Evolutionary conservation across 2,113 vertebrate genomes (phyloP), one percentile per base, ranked within the genome.

Genomic region (Nycticryphes semicollaris): DNA sequence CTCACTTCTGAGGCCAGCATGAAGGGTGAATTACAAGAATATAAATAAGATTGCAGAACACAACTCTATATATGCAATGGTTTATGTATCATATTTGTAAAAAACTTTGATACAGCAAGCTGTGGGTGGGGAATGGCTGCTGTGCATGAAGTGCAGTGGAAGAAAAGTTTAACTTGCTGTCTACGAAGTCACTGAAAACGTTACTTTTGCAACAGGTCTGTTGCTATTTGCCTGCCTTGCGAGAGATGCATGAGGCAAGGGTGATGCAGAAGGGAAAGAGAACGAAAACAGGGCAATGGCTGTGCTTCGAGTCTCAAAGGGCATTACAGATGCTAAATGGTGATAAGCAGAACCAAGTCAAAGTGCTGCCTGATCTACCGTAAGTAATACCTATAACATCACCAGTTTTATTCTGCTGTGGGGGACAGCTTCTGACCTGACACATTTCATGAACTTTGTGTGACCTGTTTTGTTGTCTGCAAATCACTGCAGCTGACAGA

Each of bases 171-270:
- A 84, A 67, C 77, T 62, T 50, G 21, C 54, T 39, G 21, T 11
- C 12, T n/a, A 31, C 14, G 10, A 9, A 64, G 59, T 93, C 45
- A 48, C n/a, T 84, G 43, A 94, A 97, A 93, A 62, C n/a, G 28
- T 86, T 97, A 31, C 45, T 97, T 92, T 97, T 93, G 80, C 98
- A 97, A 98, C 98, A 99, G 99, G 96, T 99, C 90, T 98, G 95
- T 93, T 98, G 98, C 94, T 99, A 99, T 97, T 98, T 98, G 70
- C 98, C 97, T 83, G 98, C 98, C 93, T 96, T 99, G 97, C 98
- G 91, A 94, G 97, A 96, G 96, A 92, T 96, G 87, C 56, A 41
- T 92, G 89, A 92, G 39, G 86, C 72, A 79, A 93, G 69, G 84
- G 89, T 96, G 89, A 90, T 94, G 57, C 81, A 95, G 14, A 89